Conservation (phyloP, 2,888 invertebrate species). For the Agrenia bidenticulata region DNA sequence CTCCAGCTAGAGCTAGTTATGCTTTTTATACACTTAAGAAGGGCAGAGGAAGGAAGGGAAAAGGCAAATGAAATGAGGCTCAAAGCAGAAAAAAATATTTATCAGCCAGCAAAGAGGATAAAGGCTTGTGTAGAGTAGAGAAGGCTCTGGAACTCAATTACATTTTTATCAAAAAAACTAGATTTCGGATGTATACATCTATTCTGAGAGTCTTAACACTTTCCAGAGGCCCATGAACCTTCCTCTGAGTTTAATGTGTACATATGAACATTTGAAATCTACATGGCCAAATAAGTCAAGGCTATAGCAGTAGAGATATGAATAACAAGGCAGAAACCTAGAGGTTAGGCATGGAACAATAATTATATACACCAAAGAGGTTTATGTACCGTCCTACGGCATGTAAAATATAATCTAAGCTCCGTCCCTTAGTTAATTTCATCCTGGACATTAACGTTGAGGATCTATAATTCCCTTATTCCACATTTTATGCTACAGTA, state of each 20-base stretch:
- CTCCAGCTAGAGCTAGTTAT: too few species aligned
- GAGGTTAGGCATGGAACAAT: too few species aligned
- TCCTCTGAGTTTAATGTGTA: too few species aligned
- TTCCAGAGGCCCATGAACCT: not conserved
- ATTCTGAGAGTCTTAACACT: not conserved
- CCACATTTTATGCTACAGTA: constrained; percentile 9
- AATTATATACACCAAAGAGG: too few species aligned
- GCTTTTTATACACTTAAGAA: not conserved
- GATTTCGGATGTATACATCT: constrained; percentile 9
- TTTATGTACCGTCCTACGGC: too few species aligned
- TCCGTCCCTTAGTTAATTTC: not conserved
- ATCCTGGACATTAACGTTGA: constrained; percentile 1
- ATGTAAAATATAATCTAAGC: too few species aligned
- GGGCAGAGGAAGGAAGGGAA: constrained; percentile 1
- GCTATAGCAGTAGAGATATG: too few species aligned
- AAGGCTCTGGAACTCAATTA: constrained; percentile 15
- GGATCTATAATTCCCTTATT: constrained; percentile 12
- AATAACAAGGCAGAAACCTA: too few species aligned
- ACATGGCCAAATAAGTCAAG: too few species aligned
- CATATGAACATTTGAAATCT: too few species aligned
- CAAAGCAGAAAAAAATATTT: constrained; percentile 16
- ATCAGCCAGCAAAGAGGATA: constrained; percentile 1
- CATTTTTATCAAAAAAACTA: constrained; percentile 15
- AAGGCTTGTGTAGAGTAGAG: not conserved
- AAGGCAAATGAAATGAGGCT: constrained; percentile 17